These are phyloP conservation scores for Eubasilissa regina DNA, from an alignment of 1,140 invertebrate species.

Conservation along the genomic window DNA sequence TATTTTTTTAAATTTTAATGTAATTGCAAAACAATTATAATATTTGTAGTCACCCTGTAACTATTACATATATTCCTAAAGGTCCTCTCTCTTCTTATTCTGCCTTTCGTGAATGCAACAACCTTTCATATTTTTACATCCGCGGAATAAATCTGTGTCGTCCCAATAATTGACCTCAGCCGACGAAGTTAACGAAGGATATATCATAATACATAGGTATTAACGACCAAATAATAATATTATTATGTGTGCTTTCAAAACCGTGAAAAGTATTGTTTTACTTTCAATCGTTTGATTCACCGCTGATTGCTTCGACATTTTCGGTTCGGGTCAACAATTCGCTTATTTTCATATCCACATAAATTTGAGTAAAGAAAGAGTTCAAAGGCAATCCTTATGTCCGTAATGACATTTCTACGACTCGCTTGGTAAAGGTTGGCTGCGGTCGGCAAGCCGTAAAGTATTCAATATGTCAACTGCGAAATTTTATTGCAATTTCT, in stretches of 20 bases:
- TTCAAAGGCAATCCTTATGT: no score
- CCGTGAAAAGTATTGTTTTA: no score
- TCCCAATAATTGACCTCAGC: slow-evolving; percentile 21
- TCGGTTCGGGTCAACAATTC: no score
- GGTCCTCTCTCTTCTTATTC: slow-evolving; percentile 31
- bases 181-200: background rate
- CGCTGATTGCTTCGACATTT: slow-evolving; percentile 5
- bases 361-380: no score
- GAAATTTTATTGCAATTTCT: no score
- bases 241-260: no score
- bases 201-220: background rate
- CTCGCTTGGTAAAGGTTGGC: no score
- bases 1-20: no score
- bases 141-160: slow-evolving; percentile 20
- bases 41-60: background rate
- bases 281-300: background rate
- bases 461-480: no score
- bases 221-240: background rate
- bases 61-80: slow-evolving; percentile 17
- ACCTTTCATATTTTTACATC: slow-evolving; percentile 32
- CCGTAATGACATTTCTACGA: no score
- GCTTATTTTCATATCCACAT: no score
- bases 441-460: no score
- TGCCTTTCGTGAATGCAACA: slow-evolving; percentile 21
- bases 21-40: background rate